Percentiles rank a stretch among this genome's conserved stretches.
phyloP scores from a whole-genome alignment of 2,888 invertebrate genomes.

The Heliconius charithonia region DNA sequence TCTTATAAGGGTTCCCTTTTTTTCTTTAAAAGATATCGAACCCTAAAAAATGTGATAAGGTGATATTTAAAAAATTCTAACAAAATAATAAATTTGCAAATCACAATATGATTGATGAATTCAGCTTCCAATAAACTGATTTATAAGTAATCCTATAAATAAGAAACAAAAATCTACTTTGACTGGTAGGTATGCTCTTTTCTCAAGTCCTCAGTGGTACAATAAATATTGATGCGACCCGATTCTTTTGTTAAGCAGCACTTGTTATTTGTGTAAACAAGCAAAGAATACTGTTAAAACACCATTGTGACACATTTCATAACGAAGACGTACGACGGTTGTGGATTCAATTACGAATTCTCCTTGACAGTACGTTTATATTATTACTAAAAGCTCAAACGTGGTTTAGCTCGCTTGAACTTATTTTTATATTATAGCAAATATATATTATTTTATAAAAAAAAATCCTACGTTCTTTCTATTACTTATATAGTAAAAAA shows the following conservation, averaged over 20 bases:
- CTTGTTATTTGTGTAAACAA: constrained; percentile 14
- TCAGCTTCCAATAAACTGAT: background rate
- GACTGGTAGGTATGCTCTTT: constrained; percentile 21
- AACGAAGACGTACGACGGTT: background rate
- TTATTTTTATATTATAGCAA: too few relatives aligned
- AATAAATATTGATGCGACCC: constrained; percentile 35
- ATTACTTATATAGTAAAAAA: too few relatives aligned
- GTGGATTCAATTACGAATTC: background rate
- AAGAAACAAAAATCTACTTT: background rate
- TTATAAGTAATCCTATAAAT: background rate
- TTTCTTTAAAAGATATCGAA: too few relatives aligned
- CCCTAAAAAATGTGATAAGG: background rate
- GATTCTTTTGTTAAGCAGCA: constrained; percentile 26
- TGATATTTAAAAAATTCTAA: background rate
- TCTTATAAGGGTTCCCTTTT: too few relatives aligned
- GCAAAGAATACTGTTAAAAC: background rate
- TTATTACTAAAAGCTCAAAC: background rate
- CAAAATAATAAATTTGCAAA: background rate
- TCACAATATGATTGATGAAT: too few relatives aligned
- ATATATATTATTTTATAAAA: too few relatives aligned
- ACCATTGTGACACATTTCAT: background rate
- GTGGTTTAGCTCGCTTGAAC: too few relatives aligned
- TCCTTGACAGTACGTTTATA: background rate
- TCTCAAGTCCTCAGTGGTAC: constrained; percentile 7
- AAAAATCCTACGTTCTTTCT: too few relatives aligned